A percentile compares a stretch with the other conserved stretches of the same genome.
Conservation (phyloP, 2,113 vertebrate genomes). For the Lagenorhynchus albirostris region DNA sequence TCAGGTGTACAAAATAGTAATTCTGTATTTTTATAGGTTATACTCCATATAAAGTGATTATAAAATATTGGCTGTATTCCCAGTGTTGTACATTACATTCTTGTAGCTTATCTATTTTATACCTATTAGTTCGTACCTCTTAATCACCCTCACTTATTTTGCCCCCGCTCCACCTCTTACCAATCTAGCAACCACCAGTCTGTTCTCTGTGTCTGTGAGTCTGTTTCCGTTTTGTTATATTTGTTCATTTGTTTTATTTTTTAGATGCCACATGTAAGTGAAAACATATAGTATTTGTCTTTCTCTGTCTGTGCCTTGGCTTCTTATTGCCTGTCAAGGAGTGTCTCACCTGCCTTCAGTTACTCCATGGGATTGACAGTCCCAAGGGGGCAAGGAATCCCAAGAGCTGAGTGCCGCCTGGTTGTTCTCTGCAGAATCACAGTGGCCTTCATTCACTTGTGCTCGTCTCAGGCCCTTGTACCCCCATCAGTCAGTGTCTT, state of each 20-base stretch:
- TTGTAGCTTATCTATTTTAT: neutral
- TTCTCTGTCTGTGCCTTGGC: neutral
- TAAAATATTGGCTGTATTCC: neutral
- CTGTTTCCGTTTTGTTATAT: neutral
- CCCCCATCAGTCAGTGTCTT: rapidly evolving
- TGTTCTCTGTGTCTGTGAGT: neutral
- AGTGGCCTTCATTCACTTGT: no score
- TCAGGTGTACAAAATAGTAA: neutral
- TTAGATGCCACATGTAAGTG: neutral
- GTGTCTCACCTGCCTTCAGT: neutral
- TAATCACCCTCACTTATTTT: neutral
- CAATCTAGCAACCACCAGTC: neutral
- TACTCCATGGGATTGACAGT: neutral
- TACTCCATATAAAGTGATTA: neutral
- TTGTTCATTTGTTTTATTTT: neutral
- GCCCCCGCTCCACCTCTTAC: neutral
- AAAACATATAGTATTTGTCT: neutral
- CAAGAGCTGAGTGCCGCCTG: neutral
- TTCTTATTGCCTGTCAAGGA: neutral
- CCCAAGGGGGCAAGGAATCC: neutral
- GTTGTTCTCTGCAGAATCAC: neutral
- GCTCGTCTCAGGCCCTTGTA: neutral
- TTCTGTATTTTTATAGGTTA: neutral
- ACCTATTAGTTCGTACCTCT: neutral
- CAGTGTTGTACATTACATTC: neutral